Conservation (phyloP, 2,113 vertebrate genomes). For the Carassius carassius region DNA sequence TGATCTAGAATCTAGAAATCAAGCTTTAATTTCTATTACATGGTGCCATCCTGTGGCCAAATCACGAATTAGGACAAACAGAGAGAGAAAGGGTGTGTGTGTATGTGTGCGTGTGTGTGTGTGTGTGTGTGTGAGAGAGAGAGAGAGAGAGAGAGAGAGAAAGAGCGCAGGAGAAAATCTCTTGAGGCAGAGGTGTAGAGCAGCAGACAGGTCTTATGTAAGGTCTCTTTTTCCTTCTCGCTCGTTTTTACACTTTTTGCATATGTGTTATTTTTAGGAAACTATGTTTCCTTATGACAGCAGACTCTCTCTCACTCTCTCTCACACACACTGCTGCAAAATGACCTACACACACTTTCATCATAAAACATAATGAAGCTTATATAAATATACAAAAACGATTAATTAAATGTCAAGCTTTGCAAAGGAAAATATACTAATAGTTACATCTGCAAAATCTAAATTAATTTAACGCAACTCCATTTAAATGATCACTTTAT, state of each 20-base stretch:
- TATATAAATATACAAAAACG: background rate
- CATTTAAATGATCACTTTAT: background rate
- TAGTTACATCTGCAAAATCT: background rate
- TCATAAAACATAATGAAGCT: background rate
- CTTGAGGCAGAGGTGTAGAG: slow-evolving; percentile 72
- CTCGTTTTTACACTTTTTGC: slow-evolving; percentile 14
- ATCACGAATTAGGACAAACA: slow-evolving; percentile 35
- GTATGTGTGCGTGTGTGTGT: background rate
- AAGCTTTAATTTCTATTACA: background rate
- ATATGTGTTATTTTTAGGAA: slow-evolving; percentile 66
- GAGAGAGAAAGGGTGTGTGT: background rate
- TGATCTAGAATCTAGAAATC: background rate
- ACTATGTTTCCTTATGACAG: slow-evolving; percentile 53
- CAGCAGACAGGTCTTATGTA: slow-evolving; percentile 73
- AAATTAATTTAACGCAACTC: background rate
- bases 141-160: background rate
- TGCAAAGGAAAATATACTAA: background rate
- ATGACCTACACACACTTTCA: background rate
- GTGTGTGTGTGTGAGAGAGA: background rate
- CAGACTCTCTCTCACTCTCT: background rate
- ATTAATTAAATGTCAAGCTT: background rate
- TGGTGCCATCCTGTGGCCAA: slow-evolving; percentile 70
- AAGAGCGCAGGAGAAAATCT: slow-evolving; percentile 30
- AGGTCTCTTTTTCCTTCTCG: slow-evolving; percentile 50
- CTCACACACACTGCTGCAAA: background rate